Conservation (phyloP, 2,113 vertebrate species). For the Pseudopipra pipra region DNA sequence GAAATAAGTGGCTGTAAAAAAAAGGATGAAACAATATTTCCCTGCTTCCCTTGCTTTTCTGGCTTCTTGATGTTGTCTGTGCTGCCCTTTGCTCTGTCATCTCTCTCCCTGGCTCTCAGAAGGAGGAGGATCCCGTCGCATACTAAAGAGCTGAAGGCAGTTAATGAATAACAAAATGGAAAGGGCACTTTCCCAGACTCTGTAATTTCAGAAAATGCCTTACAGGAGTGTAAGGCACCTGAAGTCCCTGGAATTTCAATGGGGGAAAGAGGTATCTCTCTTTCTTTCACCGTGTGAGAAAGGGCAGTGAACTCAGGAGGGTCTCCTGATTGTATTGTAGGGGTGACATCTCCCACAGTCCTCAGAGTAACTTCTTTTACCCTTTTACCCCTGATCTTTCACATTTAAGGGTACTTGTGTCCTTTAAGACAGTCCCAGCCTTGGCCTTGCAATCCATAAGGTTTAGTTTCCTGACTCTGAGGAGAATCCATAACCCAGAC, state of each 20-base stretch:
- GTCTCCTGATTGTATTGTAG: not conserved
- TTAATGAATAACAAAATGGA: slow-evolving; percentile 29
- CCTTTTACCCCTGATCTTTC: not conserved
- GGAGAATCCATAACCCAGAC: not conserved
- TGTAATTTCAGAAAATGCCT: not conserved
- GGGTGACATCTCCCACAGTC: not conserved
- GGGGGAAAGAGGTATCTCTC: not conserved
- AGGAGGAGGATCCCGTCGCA: not conserved
- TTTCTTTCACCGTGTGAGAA: not conserved
- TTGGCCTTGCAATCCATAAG: not conserved
- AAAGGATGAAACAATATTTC: slow-evolving; percentile 25
- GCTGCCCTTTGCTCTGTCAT: slow-evolving; percentile 46
- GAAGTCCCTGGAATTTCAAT: not conserved
- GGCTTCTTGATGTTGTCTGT: slow-evolving; percentile 11
- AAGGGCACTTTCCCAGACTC: not conserved
- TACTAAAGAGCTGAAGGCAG: slow-evolving; percentile 6
- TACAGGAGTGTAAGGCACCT: not conserved
- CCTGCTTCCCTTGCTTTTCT: not conserved
- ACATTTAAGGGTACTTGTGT: not conserved
- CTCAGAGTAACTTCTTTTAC: not conserved
- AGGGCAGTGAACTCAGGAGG: not conserved
- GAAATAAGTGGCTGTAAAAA: not conserved
- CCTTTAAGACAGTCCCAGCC: not conserved
- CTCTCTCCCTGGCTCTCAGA: not conserved
- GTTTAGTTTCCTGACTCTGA: not conserved